Percentiles rank a stretch among this genome's conserved stretches.
These are phyloP conservation scores for Drosophila seguyi DNA, from an alignment of 1,140 invertebrate species.

Conservation along the genomic window DNA sequence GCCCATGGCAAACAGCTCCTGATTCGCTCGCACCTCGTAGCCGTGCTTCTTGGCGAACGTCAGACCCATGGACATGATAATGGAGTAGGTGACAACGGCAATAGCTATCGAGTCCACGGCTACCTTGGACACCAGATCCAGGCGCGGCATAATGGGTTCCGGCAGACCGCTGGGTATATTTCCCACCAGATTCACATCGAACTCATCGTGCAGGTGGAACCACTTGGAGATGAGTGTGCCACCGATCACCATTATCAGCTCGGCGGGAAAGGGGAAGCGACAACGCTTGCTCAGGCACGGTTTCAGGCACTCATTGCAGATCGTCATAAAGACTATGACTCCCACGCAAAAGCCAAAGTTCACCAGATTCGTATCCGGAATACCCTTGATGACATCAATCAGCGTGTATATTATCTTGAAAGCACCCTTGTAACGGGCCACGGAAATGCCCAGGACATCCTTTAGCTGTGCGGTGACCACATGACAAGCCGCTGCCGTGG, in stretches of 20 bases:
- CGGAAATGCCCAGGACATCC: slow-evolving; percentile 91
- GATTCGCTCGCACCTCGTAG: slow-evolving; percentile 95
- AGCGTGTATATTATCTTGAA: slow-evolving; percentile 91
- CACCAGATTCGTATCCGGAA: slow-evolving; percentile 88
- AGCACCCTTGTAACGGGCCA: slow-evolving; percentile 89
- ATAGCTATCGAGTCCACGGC: slow-evolving; percentile 88
- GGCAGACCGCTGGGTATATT: slow-evolving; percentile 90
- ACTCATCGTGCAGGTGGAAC: slow-evolving; percentile 68
- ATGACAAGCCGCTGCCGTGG: slow-evolving; percentile 95
- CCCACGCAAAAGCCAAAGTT: slow-evolving; percentile 90
- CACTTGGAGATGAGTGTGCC: slow-evolving; percentile 90
- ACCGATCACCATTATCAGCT: slow-evolving; percentile 92
- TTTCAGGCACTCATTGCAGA: slow-evolving; percentile 94
- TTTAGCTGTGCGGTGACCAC: slow-evolving; percentile 96
- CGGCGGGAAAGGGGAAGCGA: slow-evolving; percentile 93
- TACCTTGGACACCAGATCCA: slow-evolving; percentile 86
- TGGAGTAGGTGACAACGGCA: slow-evolving; percentile 95
- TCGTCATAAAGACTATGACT: slow-evolving; percentile 89
- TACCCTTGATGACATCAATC: slow-evolving; percentile 87
- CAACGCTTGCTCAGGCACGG: slow-evolving; percentile 90
- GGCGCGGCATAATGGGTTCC: slow-evolving; percentile 84
- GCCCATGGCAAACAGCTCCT: slow-evolving; percentile 93
- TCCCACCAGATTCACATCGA: slow-evolving; percentile 87
- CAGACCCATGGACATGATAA: slow-evolving; percentile 96
- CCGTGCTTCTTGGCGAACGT: slow-evolving; percentile 95